Percentiles rank a stretch among this genome's conserved stretches.
These are phyloP conservation scores for Rhagonycha fulva DNA, from an alignment of 2,888 invertebrate species.

Conservation along the genomic window DNA sequence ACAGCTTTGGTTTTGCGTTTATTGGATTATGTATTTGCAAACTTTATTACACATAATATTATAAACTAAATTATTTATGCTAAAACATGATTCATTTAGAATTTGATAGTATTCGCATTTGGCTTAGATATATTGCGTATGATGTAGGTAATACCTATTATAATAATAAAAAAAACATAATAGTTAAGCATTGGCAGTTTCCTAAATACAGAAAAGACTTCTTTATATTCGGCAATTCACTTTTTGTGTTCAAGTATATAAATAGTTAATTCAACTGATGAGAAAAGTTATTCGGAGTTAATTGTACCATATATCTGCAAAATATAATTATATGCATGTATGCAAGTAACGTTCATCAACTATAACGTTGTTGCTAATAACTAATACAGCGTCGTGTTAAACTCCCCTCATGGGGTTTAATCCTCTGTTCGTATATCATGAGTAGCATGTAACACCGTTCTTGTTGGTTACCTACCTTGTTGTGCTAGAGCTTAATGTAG, in stretches of 20 bases:
- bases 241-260: not conserved
- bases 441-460: conserved; percentile 40
- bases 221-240: too few species aligned
- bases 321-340: conserved; percentile 38
- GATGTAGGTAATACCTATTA: too few species aligned
- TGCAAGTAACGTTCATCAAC: conserved; percentile 43
- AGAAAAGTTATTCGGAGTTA: not conserved
- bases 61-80: not conserved
- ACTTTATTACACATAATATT: not conserved
- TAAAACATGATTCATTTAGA: not conserved
- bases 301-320: conserved; percentile 32
- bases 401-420: conserved; percentile 48
- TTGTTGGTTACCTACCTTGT: conserved; percentile 41
- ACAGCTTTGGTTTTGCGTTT: conserved; percentile 1
- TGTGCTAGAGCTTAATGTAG: conserved; percentile 43
- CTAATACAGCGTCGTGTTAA: conserved; percentile 48
- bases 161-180: too few species aligned
- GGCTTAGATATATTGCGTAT: too few species aligned
- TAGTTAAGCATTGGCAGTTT: too few species aligned
- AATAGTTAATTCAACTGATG: not conserved
- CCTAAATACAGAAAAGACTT: too few species aligned
- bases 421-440: conserved; percentile 46
- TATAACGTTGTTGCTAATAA: conserved; percentile 44
- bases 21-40: not conserved
- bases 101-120: too few species aligned